Conservation (phyloP, 2,888 invertebrate species). For the Zaprionus obscuricornis region DNA sequence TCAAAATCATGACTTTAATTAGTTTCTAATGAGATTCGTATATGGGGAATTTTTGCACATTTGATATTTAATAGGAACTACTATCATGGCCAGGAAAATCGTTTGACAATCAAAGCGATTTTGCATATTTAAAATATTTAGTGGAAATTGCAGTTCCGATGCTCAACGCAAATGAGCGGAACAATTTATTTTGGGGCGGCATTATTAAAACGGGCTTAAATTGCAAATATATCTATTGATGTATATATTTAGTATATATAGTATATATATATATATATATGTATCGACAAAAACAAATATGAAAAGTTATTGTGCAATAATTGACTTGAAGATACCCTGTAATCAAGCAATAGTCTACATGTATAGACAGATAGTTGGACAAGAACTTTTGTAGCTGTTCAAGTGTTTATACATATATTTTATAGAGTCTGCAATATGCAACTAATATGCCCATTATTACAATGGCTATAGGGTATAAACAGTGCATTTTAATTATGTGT, state of each 20-base stretch:
- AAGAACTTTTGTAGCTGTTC: no score
- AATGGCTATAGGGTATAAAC: neutral
- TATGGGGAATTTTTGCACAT: no score
- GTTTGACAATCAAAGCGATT: constrained; percentile 38
- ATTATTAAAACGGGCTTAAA: constrained; percentile 47
- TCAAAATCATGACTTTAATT: constrained; percentile 41
- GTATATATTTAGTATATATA: no score
- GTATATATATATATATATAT: no score
- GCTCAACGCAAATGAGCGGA: constrained; percentile 19
- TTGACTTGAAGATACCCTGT: no score
- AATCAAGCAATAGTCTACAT: no score
- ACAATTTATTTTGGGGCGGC: constrained; percentile 4
- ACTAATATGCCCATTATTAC: no score
- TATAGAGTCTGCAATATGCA: no score
- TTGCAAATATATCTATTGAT: constrained; percentile 45
- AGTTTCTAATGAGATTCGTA: constrained; percentile 36
- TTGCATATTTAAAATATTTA: constrained; percentile 45
- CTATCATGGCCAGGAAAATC: constrained; percentile 12
- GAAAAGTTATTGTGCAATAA: no score
- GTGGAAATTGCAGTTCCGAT: constrained; percentile 12
- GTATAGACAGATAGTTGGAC: no score
- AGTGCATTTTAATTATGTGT: constrained; percentile 45
- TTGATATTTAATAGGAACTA: constrained; percentile 26
- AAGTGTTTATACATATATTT: no score
- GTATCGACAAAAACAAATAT: no score